Evolutionary conservation across 2,888 invertebrate genomes (phyloP).

Genomic region (Teleiodes luculella): DNA sequence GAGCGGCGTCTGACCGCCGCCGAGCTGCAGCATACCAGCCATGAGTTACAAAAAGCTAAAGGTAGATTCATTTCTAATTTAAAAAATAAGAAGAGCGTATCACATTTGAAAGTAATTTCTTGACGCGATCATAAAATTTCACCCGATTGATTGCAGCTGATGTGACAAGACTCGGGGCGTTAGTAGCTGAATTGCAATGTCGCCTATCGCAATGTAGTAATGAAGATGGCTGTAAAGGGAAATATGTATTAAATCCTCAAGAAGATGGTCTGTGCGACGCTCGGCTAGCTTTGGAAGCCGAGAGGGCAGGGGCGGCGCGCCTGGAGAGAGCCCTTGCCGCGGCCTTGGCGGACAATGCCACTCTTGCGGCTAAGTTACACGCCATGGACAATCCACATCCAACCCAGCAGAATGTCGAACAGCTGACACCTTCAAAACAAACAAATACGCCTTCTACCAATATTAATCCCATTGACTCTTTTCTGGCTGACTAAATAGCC

Average conservation of each 20-base stretch:
- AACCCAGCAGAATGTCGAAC: slow-evolving; percentile 4
- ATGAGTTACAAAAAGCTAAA: slow-evolving; percentile 54
- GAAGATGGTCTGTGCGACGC: slow-evolving; percentile 45
- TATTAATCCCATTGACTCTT: slow-evolving; percentile 58
- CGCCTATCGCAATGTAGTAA: slow-evolving; percentile 30
- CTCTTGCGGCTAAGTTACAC: slow-evolving; percentile 47
- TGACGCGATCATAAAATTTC: not conserved
- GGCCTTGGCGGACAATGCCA: slow-evolving; percentile 57
- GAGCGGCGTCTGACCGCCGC: slow-evolving; percentile 56
- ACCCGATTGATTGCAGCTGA: slow-evolving; percentile 43
- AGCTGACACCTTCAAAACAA: slow-evolving; percentile 22
- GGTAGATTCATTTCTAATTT: slow-evolving; percentile 29
- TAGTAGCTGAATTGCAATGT: slow-evolving; percentile 49
- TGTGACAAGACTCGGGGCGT: slow-evolving; percentile 48
- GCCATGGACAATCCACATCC: slow-evolving; percentile 36
- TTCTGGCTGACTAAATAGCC: slow-evolving; percentile 60
- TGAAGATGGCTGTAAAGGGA: slow-evolving; percentile 22
- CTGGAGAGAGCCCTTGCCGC: slow-evolving; percentile 56
- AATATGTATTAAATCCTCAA: slow-evolving; percentile 30
- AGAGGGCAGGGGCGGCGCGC: slow-evolving; percentile 50
- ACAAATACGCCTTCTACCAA: slow-evolving; percentile 33
- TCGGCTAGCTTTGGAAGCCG: slow-evolving; percentile 52
- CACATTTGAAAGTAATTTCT: not conserved
- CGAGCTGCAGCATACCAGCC: slow-evolving; percentile 51
- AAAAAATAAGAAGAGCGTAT: not conserved